Percentiles rank a stretch among this genome's conserved stretches.
These are phyloP conservation scores for Diorhabda sublineata DNA, from an alignment of 1,140 invertebrate genomes.

Conservation along the genomic window DNA sequence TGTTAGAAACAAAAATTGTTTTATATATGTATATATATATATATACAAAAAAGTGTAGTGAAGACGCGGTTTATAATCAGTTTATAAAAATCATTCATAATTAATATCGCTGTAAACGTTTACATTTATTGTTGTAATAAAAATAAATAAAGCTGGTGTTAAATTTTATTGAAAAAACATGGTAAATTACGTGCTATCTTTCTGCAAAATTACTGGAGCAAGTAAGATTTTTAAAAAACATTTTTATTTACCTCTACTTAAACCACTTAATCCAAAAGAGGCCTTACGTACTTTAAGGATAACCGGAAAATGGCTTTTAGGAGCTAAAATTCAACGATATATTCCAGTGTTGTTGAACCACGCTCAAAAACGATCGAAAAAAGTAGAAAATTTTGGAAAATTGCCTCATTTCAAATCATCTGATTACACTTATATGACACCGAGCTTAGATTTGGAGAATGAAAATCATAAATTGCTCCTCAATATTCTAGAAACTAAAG, in stretches of 20 bases:
- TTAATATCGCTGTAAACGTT: conserved; percentile 7
- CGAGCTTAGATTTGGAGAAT: conserved; percentile 60
- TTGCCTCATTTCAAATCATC: conserved; percentile 61
- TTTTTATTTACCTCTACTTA: conserved; percentile 78
- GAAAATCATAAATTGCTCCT: conserved; percentile 59
- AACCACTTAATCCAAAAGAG: conserved; percentile 75
- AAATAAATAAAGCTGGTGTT: conserved; percentile 10
- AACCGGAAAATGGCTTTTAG: conserved; percentile 61
- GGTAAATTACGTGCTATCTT: conserved; percentile 56
- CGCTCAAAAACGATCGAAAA: conserved; percentile 60
- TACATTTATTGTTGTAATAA: conserved; percentile 5
- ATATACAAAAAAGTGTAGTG: conserved; percentile 8
- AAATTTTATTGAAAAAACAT: conserved; percentile 20
- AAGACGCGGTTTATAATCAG: not conserved
- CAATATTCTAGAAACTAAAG: conserved; percentile 59
- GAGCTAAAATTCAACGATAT: conserved; percentile 68
- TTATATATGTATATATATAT: not conserved
- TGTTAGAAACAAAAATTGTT: conserved; percentile 2
- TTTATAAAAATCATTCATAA: conserved; percentile 8
- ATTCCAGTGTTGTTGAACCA: conserved; percentile 67
- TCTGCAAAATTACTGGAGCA: conserved; percentile 76
- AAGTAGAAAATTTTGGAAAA: conserved; percentile 58
- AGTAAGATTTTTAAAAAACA: conserved; percentile 75
- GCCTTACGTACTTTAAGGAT: conserved; percentile 75
- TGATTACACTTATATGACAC: conserved; percentile 71